phyloP scores from a whole-genome alignment of 2,113 vertebrate genomes.

The Podiceps cristatus region DNA sequence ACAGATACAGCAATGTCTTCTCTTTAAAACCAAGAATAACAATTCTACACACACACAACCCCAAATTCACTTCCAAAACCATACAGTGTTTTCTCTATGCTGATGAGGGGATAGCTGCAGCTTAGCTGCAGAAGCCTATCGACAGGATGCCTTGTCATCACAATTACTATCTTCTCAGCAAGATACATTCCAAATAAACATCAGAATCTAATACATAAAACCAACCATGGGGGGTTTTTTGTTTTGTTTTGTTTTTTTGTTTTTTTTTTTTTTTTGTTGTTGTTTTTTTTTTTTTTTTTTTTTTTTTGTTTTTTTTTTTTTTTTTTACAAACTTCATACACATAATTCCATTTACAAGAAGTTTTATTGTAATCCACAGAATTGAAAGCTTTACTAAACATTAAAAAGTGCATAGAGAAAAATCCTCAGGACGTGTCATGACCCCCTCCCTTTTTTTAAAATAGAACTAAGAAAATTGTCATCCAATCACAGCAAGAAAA shows the following conservation, averaged over 20 bases:
- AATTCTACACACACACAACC: fast-evolving
- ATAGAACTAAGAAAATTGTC: background rate
- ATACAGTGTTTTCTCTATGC: background rate
- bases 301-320: background rate
- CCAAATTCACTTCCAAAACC: background rate
- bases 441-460: background rate
- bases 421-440: background rate
- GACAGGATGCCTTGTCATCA: background rate
- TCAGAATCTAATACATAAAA: background rate
- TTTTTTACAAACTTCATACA: background rate
- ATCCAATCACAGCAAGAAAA: background rate
- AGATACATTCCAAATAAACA: background rate
- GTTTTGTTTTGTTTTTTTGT: no score
- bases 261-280: background rate
- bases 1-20: background rate
- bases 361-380: background rate
- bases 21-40: background rate
- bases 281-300: background rate
- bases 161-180: background rate
- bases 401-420: background rate
- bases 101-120: background rate
- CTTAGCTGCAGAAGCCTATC: background rate
- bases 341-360: background rate
- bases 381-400: background rate
- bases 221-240: no score